Evolutionary conservation across 2,113 vertebrate genomes (phyloP), one percentile per base, ranked within the genome.

Genomic region (Tachysurus fulvidraco): DNA sequence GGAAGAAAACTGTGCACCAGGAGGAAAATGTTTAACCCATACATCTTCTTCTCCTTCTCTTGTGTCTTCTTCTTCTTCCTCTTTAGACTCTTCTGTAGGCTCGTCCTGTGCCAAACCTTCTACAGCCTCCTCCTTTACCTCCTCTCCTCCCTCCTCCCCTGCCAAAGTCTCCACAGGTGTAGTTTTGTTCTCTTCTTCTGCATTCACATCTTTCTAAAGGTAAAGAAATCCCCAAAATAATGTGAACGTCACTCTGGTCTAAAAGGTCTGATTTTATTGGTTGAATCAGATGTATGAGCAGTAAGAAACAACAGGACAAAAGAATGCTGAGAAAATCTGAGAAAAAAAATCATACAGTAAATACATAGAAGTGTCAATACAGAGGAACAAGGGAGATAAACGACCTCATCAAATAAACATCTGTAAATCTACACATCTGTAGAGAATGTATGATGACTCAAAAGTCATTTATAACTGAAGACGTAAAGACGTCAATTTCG

Each of bases 111-210:
- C 60, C 50, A 28, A 62, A 0, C 59, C 62, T 21, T 13, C 85
- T 46, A 89, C 65, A 0, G 89, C 69, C 6, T 55, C 82, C 50
- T 85, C 91, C 60, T 64, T 88, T n/a, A 65, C 87, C 5, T 85
- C 91, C 83, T 73, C 91, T 25, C 89, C 90, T 0, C 46, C 21
- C 52, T 65, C 89, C 28, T 91, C 91, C 25, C 90, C 90, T 23
- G 17, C 17, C 3, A n/a, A 78, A 55, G 86, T 85, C 28, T 65
- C 90, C 1, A n/a, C 30, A 14, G 93, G 90, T 81, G 89, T 73
- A 25, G 92, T 65, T 69, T 94, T 94, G 14, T 94, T 94, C 4
- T 89, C 89, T 83, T 92, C 91, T 88, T 91, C 91, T 65, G 92
- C 91, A 62, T 92, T 90, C 88, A 91, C 90, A 89, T 93, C 92